Conservation (phyloP, 2,797 vertebrate genomes). For the Toxotes lorentzi region DNA sequence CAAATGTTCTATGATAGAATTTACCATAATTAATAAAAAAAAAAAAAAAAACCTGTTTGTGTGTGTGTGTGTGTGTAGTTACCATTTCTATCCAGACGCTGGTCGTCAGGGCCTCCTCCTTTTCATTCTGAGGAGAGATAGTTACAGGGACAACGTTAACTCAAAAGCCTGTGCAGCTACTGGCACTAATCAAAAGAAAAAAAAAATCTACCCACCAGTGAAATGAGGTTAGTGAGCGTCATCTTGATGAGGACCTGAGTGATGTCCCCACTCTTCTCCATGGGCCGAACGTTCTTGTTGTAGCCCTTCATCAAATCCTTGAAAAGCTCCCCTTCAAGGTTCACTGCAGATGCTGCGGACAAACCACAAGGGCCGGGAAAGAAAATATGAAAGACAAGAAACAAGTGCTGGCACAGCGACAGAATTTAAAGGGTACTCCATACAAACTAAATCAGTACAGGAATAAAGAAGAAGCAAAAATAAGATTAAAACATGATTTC, state of each 20-base stretch:
- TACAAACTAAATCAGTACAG: not conserved
- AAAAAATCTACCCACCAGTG: constrained; percentile 87
- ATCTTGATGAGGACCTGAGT: constrained; percentile 93
- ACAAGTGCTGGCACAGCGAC: too few relatives aligned
- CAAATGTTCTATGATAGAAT: not conserved
- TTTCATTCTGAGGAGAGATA: constrained; percentile 88
- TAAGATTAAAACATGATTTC: not conserved
- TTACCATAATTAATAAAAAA: not conserved
- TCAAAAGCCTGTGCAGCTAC: not conserved
- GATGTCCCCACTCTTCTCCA: constrained; percentile 82
- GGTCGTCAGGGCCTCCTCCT: constrained; percentile 94
- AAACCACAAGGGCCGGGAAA: constrained; percentile 8
- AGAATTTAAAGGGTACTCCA: too few relatives aligned
- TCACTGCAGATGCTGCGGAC: constrained; percentile 73
- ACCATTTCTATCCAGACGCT: constrained; percentile 98
- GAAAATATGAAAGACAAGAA: too few relatives aligned
- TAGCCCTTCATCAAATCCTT: constrained; percentile 91
- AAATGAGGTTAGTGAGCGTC: constrained; percentile 98
- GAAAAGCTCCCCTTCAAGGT: constrained; percentile 91
- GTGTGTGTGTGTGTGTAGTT: constrained; percentile 55
- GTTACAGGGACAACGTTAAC: not conserved
- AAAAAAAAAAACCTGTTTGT: not conserved
- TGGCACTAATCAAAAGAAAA: not conserved
- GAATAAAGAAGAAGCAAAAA: not conserved
- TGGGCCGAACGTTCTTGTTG: constrained; percentile 89